Percentiles rank a stretch among this genome's conserved stretches.
Conservation (phyloP, 2,797 vertebrate species). For the Gobionotothen gibberifrons region DNA sequence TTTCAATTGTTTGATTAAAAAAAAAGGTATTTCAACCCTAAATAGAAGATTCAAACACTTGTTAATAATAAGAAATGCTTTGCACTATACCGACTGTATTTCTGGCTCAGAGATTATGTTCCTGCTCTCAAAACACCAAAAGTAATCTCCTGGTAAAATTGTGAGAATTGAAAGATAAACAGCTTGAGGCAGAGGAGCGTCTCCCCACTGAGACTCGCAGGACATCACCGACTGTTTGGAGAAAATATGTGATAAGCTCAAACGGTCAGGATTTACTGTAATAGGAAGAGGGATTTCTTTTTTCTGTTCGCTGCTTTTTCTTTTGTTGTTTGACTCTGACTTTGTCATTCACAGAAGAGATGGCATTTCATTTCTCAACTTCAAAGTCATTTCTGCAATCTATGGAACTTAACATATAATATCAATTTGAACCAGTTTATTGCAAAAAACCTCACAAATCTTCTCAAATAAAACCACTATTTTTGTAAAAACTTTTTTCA, state of each 20-base stretch:
- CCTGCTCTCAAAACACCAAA: constrained; percentile 31
- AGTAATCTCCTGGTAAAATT: constrained; percentile 53
- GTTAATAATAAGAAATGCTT: constrained; percentile 18
- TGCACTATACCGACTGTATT: constrained; percentile 32
- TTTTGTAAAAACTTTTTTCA: not conserved
- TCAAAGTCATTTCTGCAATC: not conserved
- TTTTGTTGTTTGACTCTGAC: constrained; percentile 14
- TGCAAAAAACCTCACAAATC: too few species aligned
- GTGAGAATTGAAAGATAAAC: constrained; percentile 60
- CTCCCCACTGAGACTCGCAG: constrained; percentile 49
- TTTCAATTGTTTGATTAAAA: constrained; percentile 9
- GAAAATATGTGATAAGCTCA: constrained; percentile 46
- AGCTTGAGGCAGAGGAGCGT: constrained; percentile 41
- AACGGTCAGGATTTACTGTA: constrained; percentile 30
- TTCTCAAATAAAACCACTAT: not conserved
- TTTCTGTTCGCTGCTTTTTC: constrained; percentile 11
- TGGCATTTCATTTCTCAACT: constrained; percentile 8
- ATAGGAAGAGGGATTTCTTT: constrained; percentile 6
- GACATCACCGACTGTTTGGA: constrained; percentile 29
- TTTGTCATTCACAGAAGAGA: constrained; percentile 9
- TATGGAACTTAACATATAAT: too few species aligned
- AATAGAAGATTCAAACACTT: constrained; percentile 22
- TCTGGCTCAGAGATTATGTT: constrained; percentile 41
- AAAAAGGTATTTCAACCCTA: constrained; percentile 2
- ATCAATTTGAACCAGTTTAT: too few species aligned